Conservation (phyloP, 1,140 invertebrate genomes). For the Thalassaphorura encarpata region DNA sequence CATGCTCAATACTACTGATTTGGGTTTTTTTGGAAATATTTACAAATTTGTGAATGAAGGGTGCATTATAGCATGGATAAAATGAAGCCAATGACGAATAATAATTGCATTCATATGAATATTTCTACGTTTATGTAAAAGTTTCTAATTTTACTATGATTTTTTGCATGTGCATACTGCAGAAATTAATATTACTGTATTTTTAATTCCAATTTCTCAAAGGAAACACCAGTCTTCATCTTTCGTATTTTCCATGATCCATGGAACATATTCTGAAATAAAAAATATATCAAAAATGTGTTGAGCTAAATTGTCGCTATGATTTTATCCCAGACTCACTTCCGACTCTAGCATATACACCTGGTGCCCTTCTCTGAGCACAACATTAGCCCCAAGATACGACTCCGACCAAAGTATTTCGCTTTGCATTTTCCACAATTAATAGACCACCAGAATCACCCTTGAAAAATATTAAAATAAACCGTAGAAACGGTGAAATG, state of each 20-base stretch:
- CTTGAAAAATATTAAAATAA: constrained; percentile 17
- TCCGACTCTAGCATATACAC: background rate
- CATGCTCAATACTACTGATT: too few relatives aligned
- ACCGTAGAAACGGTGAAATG: too few relatives aligned
- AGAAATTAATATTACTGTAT: background rate
- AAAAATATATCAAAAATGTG: too few relatives aligned
- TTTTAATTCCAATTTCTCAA: background rate
- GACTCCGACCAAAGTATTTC: constrained; percentile 31
- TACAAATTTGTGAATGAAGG: too few relatives aligned
- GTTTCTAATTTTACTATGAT: too few relatives aligned
- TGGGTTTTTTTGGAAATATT: too few relatives aligned
- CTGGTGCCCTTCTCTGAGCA: constrained; percentile 9
- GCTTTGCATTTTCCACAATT: constrained; percentile 18
- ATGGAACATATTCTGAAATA: constrained; percentile 2
- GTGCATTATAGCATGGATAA: too few relatives aligned
- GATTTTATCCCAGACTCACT: background rate
- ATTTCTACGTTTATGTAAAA: too few relatives aligned
- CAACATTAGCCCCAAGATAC: constrained; percentile 26
- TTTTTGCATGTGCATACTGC: background rate
- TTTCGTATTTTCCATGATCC: constrained; percentile 6
- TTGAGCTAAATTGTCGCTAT: too few relatives aligned
- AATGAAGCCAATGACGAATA: too few relatives aligned
- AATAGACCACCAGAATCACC: constrained; percentile 26
- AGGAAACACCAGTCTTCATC: constrained; percentile 1
- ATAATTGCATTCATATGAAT: too few relatives aligned